phyloP scores from a whole-genome alignment of 1,140 invertebrate genomes.

The Drosophila sproati region DNA sequence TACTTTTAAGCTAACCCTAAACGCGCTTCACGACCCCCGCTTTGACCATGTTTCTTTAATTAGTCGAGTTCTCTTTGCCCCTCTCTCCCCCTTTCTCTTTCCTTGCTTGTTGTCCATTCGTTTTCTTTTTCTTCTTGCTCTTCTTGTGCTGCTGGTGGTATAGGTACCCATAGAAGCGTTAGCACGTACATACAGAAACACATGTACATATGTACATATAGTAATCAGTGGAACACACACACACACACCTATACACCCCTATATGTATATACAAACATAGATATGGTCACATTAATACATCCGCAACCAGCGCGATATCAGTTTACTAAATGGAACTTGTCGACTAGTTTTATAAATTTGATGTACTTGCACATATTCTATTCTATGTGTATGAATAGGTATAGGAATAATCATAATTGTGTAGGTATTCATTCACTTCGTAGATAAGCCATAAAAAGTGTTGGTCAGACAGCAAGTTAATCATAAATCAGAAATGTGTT shows the following conservation, averaged over 20 bases:
- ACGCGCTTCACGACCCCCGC: constrained; percentile 1
- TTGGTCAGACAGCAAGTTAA: constrained; percentile 54
- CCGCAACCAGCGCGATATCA: constrained; percentile 51
- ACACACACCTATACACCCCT: constrained; percentile 9
- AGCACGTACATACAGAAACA: constrained; percentile 54
- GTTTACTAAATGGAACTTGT: constrained; percentile 67
- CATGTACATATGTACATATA: constrained; percentile 9
- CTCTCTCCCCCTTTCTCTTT: too few species aligned
- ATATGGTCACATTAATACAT: constrained; percentile 61
- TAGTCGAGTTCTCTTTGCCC: constrained; percentile 34
- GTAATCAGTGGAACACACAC: constrained; percentile 28
- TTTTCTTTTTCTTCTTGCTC: constrained; percentile 2
- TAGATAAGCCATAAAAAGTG: constrained; percentile 77
- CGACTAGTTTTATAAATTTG: constrained; percentile 22
- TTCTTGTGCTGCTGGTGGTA: background rate
- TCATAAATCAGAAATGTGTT: constrained; percentile 78
- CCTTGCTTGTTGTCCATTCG: constrained; percentile 29
- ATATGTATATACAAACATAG: constrained; percentile 3
- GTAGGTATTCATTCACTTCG: constrained; percentile 46
- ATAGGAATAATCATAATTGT: constrained; percentile 32
- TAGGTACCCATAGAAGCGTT: constrained; percentile 53
- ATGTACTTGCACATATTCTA: constrained; percentile 12
- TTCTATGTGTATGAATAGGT: background rate
- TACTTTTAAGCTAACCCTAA: constrained; percentile 18
- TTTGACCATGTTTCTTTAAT: constrained; percentile 44